Evolutionary conservation across 2,888 invertebrate genomes (phyloP).

Genomic region (Hyposoter dolosus): DNA sequence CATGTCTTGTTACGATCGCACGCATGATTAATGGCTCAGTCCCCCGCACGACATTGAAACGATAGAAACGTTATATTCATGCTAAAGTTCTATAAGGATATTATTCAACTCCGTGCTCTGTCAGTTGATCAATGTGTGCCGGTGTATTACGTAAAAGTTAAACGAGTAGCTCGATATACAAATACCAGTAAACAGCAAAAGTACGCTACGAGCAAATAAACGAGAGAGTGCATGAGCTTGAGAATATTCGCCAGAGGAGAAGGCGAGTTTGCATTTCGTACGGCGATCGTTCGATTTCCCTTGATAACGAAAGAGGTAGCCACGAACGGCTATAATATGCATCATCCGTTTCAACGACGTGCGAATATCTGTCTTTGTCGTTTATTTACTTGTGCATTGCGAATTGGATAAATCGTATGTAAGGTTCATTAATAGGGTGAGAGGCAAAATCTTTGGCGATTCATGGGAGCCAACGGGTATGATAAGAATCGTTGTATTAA

Average conservation of each 20-base stretch:
- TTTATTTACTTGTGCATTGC: background rate
- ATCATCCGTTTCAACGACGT: constrained; percentile 54
- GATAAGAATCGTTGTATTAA: constrained; percentile 22
- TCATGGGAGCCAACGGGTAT: background rate
- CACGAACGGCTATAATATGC: constrained; percentile 26
- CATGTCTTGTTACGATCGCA: constrained; percentile 65
- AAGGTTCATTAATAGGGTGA: constrained; percentile 27
- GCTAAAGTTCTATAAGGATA: constrained; percentile 65
- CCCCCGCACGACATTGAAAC: constrained; percentile 70
- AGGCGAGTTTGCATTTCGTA: constrained; percentile 42
- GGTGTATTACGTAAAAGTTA: constrained; percentile 61
- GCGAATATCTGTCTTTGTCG: constrained; percentile 43
- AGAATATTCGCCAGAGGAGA: constrained; percentile 35
- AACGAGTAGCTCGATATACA: constrained; percentile 42
- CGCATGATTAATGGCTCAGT: constrained; percentile 66
- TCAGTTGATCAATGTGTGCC: constrained; percentile 60
- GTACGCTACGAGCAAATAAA: constrained; percentile 31
- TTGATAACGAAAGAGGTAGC: constrained; percentile 6
- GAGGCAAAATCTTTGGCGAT: constrained; percentile 26
- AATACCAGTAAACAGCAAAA: constrained; percentile 26
- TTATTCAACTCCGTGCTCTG: constrained; percentile 62
- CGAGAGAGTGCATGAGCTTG: constrained; percentile 1
- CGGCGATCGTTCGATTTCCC: constrained; percentile 30
- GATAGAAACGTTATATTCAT: constrained; percentile 72
- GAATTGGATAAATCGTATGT: constrained; percentile 5